Conservation (phyloP, 2,113 vertebrate genomes). For the Anoura caudifer region DNA sequence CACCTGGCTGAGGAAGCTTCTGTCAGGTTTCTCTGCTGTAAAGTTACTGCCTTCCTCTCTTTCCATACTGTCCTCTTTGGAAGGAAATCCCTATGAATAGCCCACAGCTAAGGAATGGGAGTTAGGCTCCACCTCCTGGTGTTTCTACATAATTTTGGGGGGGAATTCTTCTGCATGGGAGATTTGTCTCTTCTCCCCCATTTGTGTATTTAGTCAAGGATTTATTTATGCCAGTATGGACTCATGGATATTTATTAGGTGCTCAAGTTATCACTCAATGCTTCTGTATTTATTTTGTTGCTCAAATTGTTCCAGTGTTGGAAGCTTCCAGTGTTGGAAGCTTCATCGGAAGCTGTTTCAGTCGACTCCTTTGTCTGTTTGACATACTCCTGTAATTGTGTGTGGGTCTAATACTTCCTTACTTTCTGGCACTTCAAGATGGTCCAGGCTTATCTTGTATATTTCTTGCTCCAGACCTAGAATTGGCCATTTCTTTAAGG, state of each 20-base stretch:
- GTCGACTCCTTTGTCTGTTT: not conserved
- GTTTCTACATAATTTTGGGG: not conserved
- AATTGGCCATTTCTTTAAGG: not conserved
- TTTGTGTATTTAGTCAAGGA: not conserved
- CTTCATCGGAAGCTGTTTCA: not conserved
- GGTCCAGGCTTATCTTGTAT: not conserved
- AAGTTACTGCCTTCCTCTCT: not conserved
- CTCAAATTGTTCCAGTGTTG: not conserved
- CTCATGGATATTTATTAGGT: not conserved
- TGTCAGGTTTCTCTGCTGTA: not conserved
- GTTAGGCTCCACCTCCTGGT: not conserved
- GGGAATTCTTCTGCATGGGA: not conserved
- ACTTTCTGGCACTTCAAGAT: not conserved
- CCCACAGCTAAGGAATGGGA: not conserved
- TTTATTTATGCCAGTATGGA: not conserved
- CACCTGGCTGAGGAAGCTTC: not conserved
- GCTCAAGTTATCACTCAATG: not conserved
- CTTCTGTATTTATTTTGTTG: not conserved
- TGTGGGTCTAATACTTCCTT: not conserved
- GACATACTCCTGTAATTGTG: not conserved
- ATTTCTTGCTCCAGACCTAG: not conserved
- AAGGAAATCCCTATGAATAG: not conserved
- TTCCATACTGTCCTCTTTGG: not conserved
- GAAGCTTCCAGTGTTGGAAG: not conserved
- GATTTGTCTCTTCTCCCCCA: not conserved